Evolutionary conservation across 2,797 vertebrate genomes (phyloP).

Genomic region (Hydrophis major): DNA sequence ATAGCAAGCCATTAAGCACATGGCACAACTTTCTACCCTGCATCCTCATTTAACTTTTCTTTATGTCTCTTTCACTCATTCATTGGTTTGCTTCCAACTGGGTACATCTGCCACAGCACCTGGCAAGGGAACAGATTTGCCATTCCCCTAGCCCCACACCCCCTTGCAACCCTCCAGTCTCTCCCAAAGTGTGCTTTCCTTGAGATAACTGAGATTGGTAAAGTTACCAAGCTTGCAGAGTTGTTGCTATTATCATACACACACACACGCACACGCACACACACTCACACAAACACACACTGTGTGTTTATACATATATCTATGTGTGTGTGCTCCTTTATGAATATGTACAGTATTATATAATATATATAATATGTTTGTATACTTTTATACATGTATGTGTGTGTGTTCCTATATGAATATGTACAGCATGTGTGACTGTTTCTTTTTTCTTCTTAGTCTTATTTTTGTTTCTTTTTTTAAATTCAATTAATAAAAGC

Average conservation of each 20-base stretch:
- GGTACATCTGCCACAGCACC: background rate
- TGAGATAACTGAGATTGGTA: background rate
- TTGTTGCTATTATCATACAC: background rate
- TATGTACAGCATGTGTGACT: background rate
- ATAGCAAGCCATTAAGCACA: background rate
- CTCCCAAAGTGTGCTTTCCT: background rate
- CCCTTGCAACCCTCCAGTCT: background rate
- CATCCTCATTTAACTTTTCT: background rate
- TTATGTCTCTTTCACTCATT: background rate
- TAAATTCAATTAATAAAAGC: background rate
- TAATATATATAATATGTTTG: background rate
- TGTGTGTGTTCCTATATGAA: background rate
- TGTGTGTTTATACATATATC: too few species aligned
- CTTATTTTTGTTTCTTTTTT: background rate
- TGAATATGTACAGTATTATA: too few species aligned
- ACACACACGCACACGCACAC: too few species aligned
- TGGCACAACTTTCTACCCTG: background rate
- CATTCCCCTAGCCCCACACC: background rate
- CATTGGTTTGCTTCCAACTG: background rate
- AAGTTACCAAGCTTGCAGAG: background rate
- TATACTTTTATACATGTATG: background rate
- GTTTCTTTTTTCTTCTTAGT: background rate
- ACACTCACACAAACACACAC: too few species aligned
- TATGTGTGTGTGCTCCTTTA: too few species aligned
- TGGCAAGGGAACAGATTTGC: background rate